Conservation (phyloP, 2,888 invertebrate genomes). For the Formica aserva region DNA sequence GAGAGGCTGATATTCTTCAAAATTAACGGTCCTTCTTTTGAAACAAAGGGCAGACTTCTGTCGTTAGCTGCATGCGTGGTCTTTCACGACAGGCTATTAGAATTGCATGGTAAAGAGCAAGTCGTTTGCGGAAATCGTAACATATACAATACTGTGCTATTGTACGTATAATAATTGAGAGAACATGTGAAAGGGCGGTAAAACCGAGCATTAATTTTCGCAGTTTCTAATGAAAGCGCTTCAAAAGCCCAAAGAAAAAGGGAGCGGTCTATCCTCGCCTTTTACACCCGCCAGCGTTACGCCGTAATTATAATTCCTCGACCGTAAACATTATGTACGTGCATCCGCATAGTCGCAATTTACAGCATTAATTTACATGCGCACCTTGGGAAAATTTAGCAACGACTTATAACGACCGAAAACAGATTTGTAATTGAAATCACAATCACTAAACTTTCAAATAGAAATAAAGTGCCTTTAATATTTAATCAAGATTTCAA, state of each 20-base stretch:
- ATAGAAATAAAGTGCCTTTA: not conserved
- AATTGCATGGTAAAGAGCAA: conserved; percentile 16
- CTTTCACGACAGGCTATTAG: conserved; percentile 23
- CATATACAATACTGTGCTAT: conserved; percentile 25
- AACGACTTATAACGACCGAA: conserved; percentile 1
- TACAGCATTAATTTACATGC: conserved; percentile 31
- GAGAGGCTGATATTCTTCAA: conserved; percentile 9
- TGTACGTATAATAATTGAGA: conserved; percentile 50
- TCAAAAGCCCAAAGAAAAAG: conserved; percentile 48
- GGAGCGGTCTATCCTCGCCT: conserved; percentile 21
- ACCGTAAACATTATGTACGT: conserved; percentile 46
- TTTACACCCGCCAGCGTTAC: conserved; percentile 4
- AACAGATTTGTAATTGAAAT: conserved; percentile 19
- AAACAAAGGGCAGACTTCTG: conserved; percentile 7
- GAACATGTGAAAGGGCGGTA: conserved; percentile 31
- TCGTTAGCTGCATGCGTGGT: conserved; percentile 19
- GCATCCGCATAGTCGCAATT: conserved; percentile 28
- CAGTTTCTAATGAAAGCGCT: conserved; percentile 32
- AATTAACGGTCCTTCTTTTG: conserved; percentile 6
- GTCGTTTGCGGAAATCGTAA: conserved; percentile 44
- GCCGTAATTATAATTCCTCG: conserved; percentile 36
- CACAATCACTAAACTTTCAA: conserved; percentile 1
- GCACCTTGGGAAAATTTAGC: conserved; percentile 28
- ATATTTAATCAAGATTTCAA: not conserved
- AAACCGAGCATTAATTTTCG: conserved; percentile 47